phyloP scores from a whole-genome alignment of 2,888 invertebrate species.

The Thecocarcelia acutangulata region DNA sequence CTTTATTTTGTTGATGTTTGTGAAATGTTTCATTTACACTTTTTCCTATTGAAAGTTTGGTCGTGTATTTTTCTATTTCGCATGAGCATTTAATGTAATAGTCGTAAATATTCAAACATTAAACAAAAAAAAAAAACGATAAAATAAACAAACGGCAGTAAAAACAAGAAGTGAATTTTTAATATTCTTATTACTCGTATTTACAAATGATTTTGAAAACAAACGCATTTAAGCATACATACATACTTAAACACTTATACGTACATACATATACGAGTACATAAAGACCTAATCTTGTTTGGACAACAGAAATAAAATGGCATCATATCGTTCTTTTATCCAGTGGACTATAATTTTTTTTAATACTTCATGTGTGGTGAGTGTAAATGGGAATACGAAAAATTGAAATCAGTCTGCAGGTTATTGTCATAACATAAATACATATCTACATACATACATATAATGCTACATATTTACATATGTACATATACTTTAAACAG shows the following conservation, averaged over 20 bases:
- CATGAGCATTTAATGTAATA: background rate
- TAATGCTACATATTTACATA: no score
- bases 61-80: constrained; percentile 34
- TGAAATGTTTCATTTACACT: constrained; percentile 66
- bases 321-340: constrained; percentile 75
- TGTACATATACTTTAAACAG: no score
- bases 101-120: background rate
- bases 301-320: constrained; percentile 68
- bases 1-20: constrained; percentile 17
- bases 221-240: background rate
- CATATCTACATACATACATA: no score
- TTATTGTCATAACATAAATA: no score
- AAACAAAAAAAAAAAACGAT: background rate
- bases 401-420: constrained; percentile 23
- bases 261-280: no score
- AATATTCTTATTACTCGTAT: constrained; percentile 10
- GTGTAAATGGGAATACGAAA: constrained; percentile 62
- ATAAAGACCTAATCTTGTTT: background rate
- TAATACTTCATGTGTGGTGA: constrained; percentile 76
- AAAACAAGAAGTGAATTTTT: constrained; percentile 1
- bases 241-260: constrained; percentile 6
- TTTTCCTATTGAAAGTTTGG: constrained; percentile 55
- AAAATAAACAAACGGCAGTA: no score
- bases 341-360: constrained; percentile 77
- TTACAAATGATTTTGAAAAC: background rate